Evolutionary conservation across 2,797 vertebrate genomes (phyloP), one percentile per base, ranked within the genome.

Genomic region (Hyperoplus lanceolatus): DNA sequence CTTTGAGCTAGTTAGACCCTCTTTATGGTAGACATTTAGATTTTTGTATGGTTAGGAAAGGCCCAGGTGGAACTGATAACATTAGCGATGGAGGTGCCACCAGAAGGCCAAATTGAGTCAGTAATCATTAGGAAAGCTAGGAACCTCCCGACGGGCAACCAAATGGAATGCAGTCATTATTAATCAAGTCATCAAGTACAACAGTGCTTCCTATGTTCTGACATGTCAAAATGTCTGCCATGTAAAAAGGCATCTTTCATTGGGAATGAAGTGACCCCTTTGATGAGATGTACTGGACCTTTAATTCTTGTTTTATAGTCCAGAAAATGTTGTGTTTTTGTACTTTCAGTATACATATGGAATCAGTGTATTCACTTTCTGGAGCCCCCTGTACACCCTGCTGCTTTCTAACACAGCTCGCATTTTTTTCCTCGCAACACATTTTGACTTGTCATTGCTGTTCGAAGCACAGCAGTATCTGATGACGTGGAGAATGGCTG

Each of bases 21-120:
- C 42, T 63, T 59, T 12, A n/a, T 3, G 36, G 50, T 21, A 7
- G 21, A 21, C n/a, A 16, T 54, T 39, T 50, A 16, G 64, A 64
- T 43, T 73, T 53, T 57, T 2, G 43, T 60, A 55, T 39, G 11
- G 13, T 42, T 49, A 49, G 65, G 14, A 53, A 21, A 45, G 48
- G 41, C 4, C 6, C 57, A 57, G n/a, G 38, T 58, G 63, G 49
- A 36, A 38, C 51, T 58, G 54, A 75, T 61, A 13, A 71, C 41
- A 58, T 36, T 16, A 16, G 29, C 7, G 1, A n/a, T 15, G 55
- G 54, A 54, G 51, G 14, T 4, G 56, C 15, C 4, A 14, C 7
- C 39, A 8, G 38, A 9, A 54, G 58, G 43, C 12, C 41, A 16
- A n/a, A 29, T 38, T 53, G 29, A 49, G 65, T 61, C 43, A 58